A percentile compares a stretch with the other conserved stretches of the same genome.
phyloP scores from a whole-genome alignment of 1,140 invertebrate genomes.

The Drosophila simulans region DNA sequence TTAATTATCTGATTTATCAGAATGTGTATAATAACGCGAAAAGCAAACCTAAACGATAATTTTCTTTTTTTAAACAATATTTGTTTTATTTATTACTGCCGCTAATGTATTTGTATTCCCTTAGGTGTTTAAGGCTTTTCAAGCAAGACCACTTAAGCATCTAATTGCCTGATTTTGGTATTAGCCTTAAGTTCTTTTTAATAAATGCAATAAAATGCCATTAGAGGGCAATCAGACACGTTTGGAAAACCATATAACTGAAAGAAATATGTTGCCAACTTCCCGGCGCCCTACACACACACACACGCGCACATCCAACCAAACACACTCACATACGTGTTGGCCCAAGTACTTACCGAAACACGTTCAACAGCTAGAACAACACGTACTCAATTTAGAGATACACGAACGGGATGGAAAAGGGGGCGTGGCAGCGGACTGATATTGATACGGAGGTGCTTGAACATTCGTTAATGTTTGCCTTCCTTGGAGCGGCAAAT shows the following conservation, averaged over 20 bases:
- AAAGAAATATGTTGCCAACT: constrained; percentile 74
- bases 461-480: constrained; percentile 61
- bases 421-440: constrained; percentile 6
- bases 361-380: constrained; percentile 74
- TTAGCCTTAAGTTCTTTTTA: constrained; percentile 53
- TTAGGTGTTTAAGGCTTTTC: background rate
- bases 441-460: constrained; percentile 52
- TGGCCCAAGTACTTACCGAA: constrained; percentile 70
- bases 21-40: too few relatives aligned
- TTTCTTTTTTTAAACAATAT: too few relatives aligned
- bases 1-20: too few relatives aligned
- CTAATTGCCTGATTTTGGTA: constrained; percentile 13
- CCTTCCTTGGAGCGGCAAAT: constrained; percentile 47
- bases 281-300: constrained; percentile 7
- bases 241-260: constrained; percentile 77
- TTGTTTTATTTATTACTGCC: background rate
- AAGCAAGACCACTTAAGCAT: constrained; percentile 1
- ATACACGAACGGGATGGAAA: constrained; percentile 43
- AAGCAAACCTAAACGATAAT: background rate
- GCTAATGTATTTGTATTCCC: background rate
- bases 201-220: constrained; percentile 76
- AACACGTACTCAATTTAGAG: constrained; percentile 81
- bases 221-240: constrained; percentile 76
- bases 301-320: constrained; percentile 4
- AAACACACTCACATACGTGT: constrained; percentile 34